Evolutionary conservation across 1,140 invertebrate species (phyloP), one percentile per base, ranked within the genome.

Genomic region (Drosophila orena): DNA sequence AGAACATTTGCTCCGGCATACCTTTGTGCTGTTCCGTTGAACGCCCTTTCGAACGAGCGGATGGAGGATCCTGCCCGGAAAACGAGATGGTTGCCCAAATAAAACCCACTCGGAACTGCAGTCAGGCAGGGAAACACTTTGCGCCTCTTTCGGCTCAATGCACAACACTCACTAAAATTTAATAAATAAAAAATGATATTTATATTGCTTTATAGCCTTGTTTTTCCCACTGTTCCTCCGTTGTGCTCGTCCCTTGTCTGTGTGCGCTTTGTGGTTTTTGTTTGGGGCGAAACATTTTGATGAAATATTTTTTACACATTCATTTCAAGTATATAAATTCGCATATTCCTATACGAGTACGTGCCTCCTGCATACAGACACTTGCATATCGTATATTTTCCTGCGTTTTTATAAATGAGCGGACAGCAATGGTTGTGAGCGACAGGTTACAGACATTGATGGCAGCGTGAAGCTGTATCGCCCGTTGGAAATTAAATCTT

Each of bases 111-210:
- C 17, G 43, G 35, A 40, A 70, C 27, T 74, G 70, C 58, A 75
- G 70, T 49, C 58, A 30, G 58, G 35, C 62, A 49, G 69, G 35
- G 55, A 71, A 75, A 75, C 68, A 61, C 60, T 79, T 86, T 81
- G 56, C 69, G 83, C 83, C 83, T 64, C 65, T 75, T 68, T 79
- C 83, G 79, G 73, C 62, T 72, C 83, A 89, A 79, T 88, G 83
- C 83, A 77, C 83, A 89, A 66, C 83, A 86, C 83, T 89, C 79
- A 86, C 83, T 86, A 86, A 86, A 86, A 83, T 86, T 86, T 86
- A 86, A 89, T 86, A 86, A 86, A 86, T 86, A 88, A 86, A 86
- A 86, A 83, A 86, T 86, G 65, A 74, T 86, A 86, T 86, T 89
- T 86, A 86, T 86, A 86, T 86, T 86, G 79, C 79, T 86, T 83